Evolutionary conservation across 2,113 vertebrate genomes (phyloP).

Genomic region (Petromus typicus): DNA sequence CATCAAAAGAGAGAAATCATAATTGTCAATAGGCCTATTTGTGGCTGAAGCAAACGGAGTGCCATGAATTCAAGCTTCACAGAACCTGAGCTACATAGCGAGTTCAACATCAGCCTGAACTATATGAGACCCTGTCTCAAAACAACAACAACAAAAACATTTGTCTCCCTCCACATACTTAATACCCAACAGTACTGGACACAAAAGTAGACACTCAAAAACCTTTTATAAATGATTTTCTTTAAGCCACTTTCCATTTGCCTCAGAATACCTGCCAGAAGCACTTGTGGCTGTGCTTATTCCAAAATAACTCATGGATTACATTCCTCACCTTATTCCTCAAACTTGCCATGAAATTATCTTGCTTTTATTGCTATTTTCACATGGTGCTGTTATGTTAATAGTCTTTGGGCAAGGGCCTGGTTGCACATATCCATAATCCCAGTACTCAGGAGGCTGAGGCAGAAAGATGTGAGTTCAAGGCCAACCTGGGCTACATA

Average conservation of each 20-base stretch:
- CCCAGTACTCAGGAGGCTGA: too few species aligned
- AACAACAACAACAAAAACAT: too few species aligned
- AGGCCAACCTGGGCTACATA: too few species aligned
- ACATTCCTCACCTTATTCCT: background rate
- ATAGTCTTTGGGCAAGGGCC: background rate
- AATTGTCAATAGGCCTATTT: too few species aligned
- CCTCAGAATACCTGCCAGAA: background rate
- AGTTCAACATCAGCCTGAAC: too few species aligned
- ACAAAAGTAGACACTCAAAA: background rate
- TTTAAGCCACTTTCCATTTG: background rate
- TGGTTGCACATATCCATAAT: too few species aligned
- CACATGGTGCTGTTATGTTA: background rate
- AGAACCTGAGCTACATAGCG: too few species aligned
- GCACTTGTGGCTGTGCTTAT: background rate
- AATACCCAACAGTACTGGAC: background rate
- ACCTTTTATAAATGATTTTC: background rate
- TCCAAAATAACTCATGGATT: background rate
- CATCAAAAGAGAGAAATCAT: too few species aligned
- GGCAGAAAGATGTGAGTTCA: too few species aligned
- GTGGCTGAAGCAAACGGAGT: too few species aligned
- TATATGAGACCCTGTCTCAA: too few species aligned
- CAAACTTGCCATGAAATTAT: background rate
- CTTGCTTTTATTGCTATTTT: background rate
- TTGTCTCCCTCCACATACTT: background rate
- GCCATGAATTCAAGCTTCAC: too few species aligned